These are phyloP conservation scores for Megalops atlanticus DNA, from an alignment of 2,113 vertebrate genomes.

Conservation along the genomic window DNA sequence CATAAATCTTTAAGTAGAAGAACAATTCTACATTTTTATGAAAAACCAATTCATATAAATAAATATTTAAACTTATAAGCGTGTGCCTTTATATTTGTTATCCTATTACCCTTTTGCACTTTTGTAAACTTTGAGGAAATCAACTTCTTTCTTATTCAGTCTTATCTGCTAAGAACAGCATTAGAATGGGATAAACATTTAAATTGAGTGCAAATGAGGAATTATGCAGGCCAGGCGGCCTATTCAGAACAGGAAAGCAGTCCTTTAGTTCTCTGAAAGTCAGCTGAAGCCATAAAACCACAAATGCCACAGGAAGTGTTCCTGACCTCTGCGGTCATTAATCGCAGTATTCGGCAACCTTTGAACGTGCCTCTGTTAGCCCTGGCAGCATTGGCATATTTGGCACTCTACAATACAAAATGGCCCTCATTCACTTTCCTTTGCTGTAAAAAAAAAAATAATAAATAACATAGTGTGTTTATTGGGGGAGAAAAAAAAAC, in stretches of 20 bases:
- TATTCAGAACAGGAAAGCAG: background rate
- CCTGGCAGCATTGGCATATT: background rate
- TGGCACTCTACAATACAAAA: background rate
- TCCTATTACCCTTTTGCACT: slow-evolving; percentile 10
- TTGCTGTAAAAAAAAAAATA: background rate
- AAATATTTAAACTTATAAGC: slow-evolving; percentile 15
- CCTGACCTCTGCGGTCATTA: background rate
- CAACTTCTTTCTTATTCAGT: slow-evolving; percentile 9
- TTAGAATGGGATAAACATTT: slow-evolving; percentile 17
- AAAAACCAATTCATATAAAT: slow-evolving; percentile 18
- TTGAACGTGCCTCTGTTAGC: background rate
- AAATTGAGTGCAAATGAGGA: slow-evolving; percentile 11
- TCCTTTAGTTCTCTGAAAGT: slow-evolving; percentile 6
- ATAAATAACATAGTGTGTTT: too few relatives aligned
- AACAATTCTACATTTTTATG: background rate
- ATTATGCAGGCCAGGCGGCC: background rate
- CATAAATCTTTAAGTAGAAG: background rate
- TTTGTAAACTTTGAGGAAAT: slow-evolving; percentile 10
- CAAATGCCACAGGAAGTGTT: slow-evolving; percentile 16
- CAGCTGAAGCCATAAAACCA: slow-evolving; percentile 8
- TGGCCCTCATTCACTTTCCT: background rate
- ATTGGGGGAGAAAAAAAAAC: background rate
- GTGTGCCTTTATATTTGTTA: background rate
- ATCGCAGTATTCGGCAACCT: background rate
- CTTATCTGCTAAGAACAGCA: slow-evolving; percentile 25